Evolutionary conservation across 2,797 vertebrate species (phyloP), one percentile per base, ranked within the genome.

Genomic region (Diplodus puntazzo): DNA sequence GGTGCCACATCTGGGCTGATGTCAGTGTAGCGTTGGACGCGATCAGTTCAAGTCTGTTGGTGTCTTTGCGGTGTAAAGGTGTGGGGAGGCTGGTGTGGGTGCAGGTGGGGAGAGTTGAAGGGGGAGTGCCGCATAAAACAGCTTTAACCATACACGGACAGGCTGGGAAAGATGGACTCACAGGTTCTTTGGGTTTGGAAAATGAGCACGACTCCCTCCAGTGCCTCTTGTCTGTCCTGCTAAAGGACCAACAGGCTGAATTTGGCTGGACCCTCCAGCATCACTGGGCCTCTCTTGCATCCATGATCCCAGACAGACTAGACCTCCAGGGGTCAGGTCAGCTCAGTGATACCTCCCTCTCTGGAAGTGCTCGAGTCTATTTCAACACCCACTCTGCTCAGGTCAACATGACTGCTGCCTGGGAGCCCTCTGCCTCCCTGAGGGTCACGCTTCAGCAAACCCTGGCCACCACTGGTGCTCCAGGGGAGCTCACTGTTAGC

Each of bases 1-100:
- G 83, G 81, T 91, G 90, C 80, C 69, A 81, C 82, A 79, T 93
- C 53, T 81, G 89, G 90, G 88, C 84, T 0, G 59, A 87, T 53
- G 52, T 71, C 9, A 69, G 17, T 3, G 69, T 67, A 11, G 69
- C 25, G 10, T 90, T 62, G 84, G 82, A 81, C 73, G 88, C 84
- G 3, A 2, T 79, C 58, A 80, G 71, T 30, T 85, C 84, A 50
- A 85, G 63, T 60, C 48, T 94, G 60, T 53, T 82, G 30, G 50
- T 84, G 58, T 90, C 87, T 53, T 18, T 81, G 34, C 61, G 75
- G 1, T 92, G 91, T 52, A 86, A 73, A 27, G 87, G 80, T n/a
- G 23, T 84, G 45, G 84, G 82, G 30, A 75, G 45, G 75, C 59
- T 91, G 45, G 54, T 78, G 42, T 91, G 89, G 91, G 50, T 85